Evolutionary conservation across 2,113 vertebrate species (phyloP), one percentile per base, ranked within the genome.

Genomic region (Holacanthus passer): DNA sequence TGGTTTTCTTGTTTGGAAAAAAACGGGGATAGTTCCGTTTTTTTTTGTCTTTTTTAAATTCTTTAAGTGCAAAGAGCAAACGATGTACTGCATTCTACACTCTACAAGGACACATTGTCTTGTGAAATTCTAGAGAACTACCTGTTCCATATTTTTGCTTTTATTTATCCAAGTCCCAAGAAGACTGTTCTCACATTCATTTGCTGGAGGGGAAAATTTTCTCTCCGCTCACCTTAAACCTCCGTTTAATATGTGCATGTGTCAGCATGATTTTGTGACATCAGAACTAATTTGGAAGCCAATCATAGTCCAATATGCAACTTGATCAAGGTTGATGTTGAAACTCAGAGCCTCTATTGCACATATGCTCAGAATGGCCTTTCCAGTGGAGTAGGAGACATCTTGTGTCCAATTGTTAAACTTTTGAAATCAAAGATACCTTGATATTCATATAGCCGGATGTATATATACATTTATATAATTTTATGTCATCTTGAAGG

Each of bases 1-100:
- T 45, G 94, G 94, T 92, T 95, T 94, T 83, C 58, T 85, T 83
- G 69, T 87, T 86, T 91, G 91, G 90, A 91, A 92, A 93, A 89
- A 82, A 86, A 68, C 0, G 56, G 53, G 73, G 73, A 86, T 80
- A 65, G 83, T 93, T 91, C 92, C n/a, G n/a, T n/a, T n/a, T n/a
- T n/a, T n/a, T n/a, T n/a, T n/a, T n/a, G n/a, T n/a, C 90, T 55
- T 55, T 78, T 91, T 90, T 88, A 55, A 27, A 79, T 68, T 84
- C 63, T 86, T 76, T 20, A 75, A 73, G 55, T 64, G 39, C 62
- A 80, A 63, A 58, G 47, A 66, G 60, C 59, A 79, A 73, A 87
- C 11, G 20, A 53, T 63, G 20, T 53, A 32, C 8, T 1, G 27
- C 31, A 7, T 53, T 73, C 9, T 64, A 7, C 7, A 48, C 45